A percentile compares a stretch with the other conserved stretches of the same genome.
These are phyloP conservation scores for Sarcophaga rosellei DNA, from an alignment of 2,888 invertebrate species.

Conservation along the genomic window DNA sequence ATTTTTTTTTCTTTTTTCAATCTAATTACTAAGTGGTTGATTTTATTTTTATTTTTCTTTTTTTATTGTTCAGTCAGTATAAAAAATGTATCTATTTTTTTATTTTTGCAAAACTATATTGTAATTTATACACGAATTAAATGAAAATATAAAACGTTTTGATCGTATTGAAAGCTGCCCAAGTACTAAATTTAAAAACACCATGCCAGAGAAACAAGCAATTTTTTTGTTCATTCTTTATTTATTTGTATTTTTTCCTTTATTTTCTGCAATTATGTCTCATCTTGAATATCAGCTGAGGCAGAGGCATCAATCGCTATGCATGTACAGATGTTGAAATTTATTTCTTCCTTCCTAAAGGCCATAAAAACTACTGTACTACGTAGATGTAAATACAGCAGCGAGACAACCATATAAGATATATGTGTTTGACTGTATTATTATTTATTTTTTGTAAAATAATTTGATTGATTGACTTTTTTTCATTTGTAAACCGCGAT, in stretches of 20 bases:
- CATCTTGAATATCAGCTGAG: constrained; percentile 67
- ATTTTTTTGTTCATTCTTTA: constrained; percentile 63
- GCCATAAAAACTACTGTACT: constrained; percentile 21
- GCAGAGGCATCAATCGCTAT: constrained; percentile 44
- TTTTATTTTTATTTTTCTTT: not conserved
- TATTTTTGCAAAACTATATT: constrained; percentile 51
- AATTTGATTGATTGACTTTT: no score
- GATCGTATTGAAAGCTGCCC: constrained; percentile 81
- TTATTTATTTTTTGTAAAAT: no score
- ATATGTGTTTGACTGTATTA: no score
- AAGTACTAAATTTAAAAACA: constrained; percentile 81
- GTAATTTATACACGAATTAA: constrained; percentile 51
- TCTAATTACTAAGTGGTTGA: constrained; percentile 6
- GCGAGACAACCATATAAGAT: not conserved
- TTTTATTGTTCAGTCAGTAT: not conserved
- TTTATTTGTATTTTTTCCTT: constrained; percentile 55
- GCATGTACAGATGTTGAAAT: constrained; percentile 53
- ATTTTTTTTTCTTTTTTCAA: not conserved
- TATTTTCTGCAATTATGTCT: constrained; percentile 69
- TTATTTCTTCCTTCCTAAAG: constrained; percentile 60
- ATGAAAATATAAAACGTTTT: constrained; percentile 74
- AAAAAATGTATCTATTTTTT: constrained; percentile 7
- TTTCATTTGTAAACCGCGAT: no score
- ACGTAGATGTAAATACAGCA: constrained; percentile 2
- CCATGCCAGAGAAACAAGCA: constrained; percentile 69